Evolutionary conservation across 2,797 vertebrate species (phyloP), one percentile per base, ranked within the genome.

Genomic region (Sebastes elongatus): DNA sequence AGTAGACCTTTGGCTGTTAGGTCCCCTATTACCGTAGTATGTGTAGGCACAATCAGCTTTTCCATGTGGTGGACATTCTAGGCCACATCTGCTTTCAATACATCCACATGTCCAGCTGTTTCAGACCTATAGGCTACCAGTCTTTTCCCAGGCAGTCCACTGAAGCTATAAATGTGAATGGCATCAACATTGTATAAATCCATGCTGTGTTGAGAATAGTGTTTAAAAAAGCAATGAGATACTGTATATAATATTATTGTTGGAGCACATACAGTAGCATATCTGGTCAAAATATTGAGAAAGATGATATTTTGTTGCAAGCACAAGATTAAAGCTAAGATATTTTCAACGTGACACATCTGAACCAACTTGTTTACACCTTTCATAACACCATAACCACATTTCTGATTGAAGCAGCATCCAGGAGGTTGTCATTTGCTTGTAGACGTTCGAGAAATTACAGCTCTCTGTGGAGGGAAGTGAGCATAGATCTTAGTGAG

Each of bases 1-100:
- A 85, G 86, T 76, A 75, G 85, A 91, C 82, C 55, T 84, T 90
- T 93, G 91, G 91, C 91, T 92, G 89, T 89, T 87, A 80, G 75
- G 71, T 88, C 69, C 83, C 30, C 72, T 82, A 82, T 92, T 93
- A 88, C 89, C 78, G 86, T 85, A 84, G 88, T 23, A 89, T 68
- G 88, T 92, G 93, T 80, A 92, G 89, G 64, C 85, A 84, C 80
- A 87, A 85, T 95, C 93, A 94, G 85, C 84, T 92, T 95, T 95
- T 95, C 93, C 95, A 94, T 94, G 94, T 93, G 90, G 82, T 89
- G 89, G 87, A 90, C 92, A 94, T 94, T 94, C 91, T 90, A 79
- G 63, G 18, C 73, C 81, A 93, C 95, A 95, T 95, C 94, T 96
- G 94, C 78, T 95, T 94, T 86, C 65, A 89, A 91, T 94, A 93